phyloP scores from a whole-genome alignment of 2,888 invertebrate genomes.

The Drosophila meridionalis region DNA sequence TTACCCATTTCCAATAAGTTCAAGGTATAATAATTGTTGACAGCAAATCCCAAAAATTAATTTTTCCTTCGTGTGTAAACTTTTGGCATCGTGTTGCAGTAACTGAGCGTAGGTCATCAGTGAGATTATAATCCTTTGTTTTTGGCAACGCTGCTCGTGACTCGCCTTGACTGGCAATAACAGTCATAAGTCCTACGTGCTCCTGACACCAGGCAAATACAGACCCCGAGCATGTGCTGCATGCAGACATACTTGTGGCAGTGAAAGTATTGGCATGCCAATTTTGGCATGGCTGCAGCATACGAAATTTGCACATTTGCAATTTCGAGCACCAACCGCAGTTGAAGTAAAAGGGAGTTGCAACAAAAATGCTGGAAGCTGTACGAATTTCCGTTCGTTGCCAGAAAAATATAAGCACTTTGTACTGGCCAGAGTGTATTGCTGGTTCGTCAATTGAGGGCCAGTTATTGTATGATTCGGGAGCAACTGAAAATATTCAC shows the following conservation, averaged over 20 bases:
- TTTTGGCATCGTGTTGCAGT: slow-evolving; percentile 43
- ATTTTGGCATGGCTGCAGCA: slow-evolving; percentile 50
- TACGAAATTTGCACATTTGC: slow-evolving; percentile 16
- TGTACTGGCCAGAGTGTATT: slow-evolving; percentile 61
- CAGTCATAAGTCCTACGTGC: slow-evolving; percentile 19
- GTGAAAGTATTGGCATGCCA: slow-evolving; percentile 58
- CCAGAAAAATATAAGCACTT: slow-evolving; percentile 81
- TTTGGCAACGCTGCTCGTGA: slow-evolving; percentile 31
- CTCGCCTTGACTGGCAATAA: slow-evolving; percentile 10
- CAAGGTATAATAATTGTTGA: neutral
- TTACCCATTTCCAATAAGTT: neutral
- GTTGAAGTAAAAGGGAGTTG: slow-evolving; percentile 38
- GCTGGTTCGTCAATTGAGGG: slow-evolving; percentile 1
- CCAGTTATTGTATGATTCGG: slow-evolving; percentile 23
- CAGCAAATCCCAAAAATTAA: neutral
- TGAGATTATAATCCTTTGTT: slow-evolving; percentile 57
- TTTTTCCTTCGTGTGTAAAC: slow-evolving; percentile 33
- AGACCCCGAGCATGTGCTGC: slow-evolving; percentile 4
- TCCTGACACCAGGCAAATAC: slow-evolving; percentile 44
- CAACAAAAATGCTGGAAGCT: slow-evolving; percentile 73
- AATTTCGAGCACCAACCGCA: slow-evolving; percentile 32
- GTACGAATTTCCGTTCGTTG: slow-evolving; percentile 80
- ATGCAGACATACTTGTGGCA: slow-evolving; percentile 9
- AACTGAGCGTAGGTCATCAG: slow-evolving; percentile 42
- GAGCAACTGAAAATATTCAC: slow-evolving; percentile 38